A percentile compares a stretch with the other conserved stretches of the same genome.
Evolutionary conservation across 2,797 vertebrate genomes (phyloP).

Genomic region (Gobionotothen gibberifrons): DNA sequence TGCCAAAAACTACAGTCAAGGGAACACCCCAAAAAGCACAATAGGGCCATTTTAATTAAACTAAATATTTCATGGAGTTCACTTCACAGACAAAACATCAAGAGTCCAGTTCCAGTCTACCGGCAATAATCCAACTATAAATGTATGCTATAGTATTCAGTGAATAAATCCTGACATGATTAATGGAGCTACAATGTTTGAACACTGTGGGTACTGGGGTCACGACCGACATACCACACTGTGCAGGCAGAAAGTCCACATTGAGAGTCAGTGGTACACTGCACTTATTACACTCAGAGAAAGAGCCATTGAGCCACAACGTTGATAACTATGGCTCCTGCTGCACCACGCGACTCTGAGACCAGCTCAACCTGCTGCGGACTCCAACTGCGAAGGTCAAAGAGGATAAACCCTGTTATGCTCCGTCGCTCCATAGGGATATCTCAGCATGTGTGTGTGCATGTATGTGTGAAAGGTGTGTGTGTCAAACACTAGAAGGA

Average conservation of each 20-base stretch:
- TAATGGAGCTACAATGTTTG: slow-evolving; percentile 19
- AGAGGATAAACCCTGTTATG: slow-evolving; percentile 68
- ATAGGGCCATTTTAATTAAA: background rate
- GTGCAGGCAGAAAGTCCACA: slow-evolving; percentile 34
- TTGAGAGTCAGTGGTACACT: slow-evolving; percentile 38
- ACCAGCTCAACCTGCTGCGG: slow-evolving; percentile 43
- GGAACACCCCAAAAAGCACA: too few relatives aligned
- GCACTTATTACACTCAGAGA: slow-evolving; percentile 52
- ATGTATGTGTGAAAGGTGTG: slow-evolving; percentile 51
- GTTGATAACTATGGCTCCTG: slow-evolving; percentile 58
- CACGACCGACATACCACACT: slow-evolving; percentile 14
- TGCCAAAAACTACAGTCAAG: too few relatives aligned
- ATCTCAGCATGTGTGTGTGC: slow-evolving; percentile 47
- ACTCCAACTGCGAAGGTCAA: slow-evolving; percentile 75
- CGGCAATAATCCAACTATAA: slow-evolving; percentile 5
- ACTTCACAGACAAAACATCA: background rate
- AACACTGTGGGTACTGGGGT: slow-evolving; percentile 33
- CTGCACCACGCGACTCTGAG: slow-evolving; percentile 52
- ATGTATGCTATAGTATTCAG: background rate
- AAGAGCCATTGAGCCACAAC: slow-evolving; percentile 55
- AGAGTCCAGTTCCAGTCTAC: background rate
- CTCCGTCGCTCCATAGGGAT: slow-evolving; percentile 56
- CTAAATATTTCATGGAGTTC: background rate
- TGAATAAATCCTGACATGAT: slow-evolving; percentile 10
- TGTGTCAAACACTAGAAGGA: slow-evolving; percentile 45